Conservation (phyloP, 2,113 vertebrate species). For the Dissostichus mawsoni region DNA sequence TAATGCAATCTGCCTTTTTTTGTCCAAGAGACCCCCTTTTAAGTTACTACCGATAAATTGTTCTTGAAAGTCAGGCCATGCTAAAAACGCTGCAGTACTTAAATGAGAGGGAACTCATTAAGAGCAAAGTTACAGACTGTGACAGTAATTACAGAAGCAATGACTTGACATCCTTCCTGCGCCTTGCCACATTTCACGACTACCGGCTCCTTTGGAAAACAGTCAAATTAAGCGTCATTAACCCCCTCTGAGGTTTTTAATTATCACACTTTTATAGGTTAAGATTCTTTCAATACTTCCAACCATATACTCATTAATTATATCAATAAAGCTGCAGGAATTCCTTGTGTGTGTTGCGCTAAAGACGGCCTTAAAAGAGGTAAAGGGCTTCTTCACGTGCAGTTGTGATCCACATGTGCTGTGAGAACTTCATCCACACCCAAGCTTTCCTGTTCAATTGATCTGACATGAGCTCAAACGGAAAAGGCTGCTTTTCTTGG, state of each 20-base stretch:
- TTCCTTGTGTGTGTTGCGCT: conserved; percentile 29
- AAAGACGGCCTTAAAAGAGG: conserved; percentile 39
- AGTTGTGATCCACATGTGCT: conserved; percentile 52
- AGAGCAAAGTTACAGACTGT: conserved; percentile 69
- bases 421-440: conserved; percentile 38
- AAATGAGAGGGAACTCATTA: conserved; percentile 70
- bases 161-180: conserved; percentile 79
- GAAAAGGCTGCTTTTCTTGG: conserved; percentile 65
- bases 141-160: conserved; percentile 80
- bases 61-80: conserved; percentile 19
- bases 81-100: conserved; percentile 19
- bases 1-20: background rate
- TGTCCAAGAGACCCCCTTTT: background rate
- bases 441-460: conserved; percentile 52
- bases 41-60: conserved; percentile 28
- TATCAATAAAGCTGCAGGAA: conserved; percentile 67
- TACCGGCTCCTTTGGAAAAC: conserved; percentile 74
- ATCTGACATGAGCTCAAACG: conserved; percentile 41
- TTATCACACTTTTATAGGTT: conserved; percentile 70
- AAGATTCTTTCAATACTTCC: conserved; percentile 73
- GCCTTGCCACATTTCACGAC: conserved; percentile 72
- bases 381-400: conserved; percentile 52
- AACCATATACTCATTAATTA: conserved; percentile 68
- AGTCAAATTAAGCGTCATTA: conserved; percentile 80
- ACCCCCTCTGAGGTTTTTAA: conserved; percentile 75